Evolutionary conservation across 2,888 invertebrate genomes (phyloP), one percentile per base, ranked within the genome.

Genomic region (Thumatha senex): DNA sequence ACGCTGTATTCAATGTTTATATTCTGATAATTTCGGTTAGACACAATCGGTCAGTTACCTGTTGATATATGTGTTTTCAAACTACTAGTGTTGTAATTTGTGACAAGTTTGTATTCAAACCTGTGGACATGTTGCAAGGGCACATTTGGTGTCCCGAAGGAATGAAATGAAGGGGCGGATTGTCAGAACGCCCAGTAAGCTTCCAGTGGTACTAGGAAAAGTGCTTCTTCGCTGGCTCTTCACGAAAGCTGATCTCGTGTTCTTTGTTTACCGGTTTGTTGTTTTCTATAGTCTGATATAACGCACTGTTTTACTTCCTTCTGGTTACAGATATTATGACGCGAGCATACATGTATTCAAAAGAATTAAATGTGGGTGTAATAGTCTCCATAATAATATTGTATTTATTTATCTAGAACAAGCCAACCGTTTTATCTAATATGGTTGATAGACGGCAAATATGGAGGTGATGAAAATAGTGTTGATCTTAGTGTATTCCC

Each of bases 261-360:
- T 93, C 72, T 89, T 94, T 72, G 88, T 94, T 70, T 93, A 94
- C 84, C 92, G 94, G 85, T 94, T 93, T 72, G 93, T 93, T 72
- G 11, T 63, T 61, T 64, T 34, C 18, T 18, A 18, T 34, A n/a
- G n/a, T 24, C 2, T 24, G 18, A 31, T 11, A 29, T 30, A 11
- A 12, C 14, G n/a, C 14, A 31, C n/a, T 42, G 8, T n/a, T 8
- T 18, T 18, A 7, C 7, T 13, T 10, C 10, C 18, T 24, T 24
- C 18, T 24, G 18, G 18, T 43, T 8, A 24, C 24, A 9, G 18
- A 13, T n/a, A 43, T 38, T 8, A 39, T 18, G 15, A 11, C 3
- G 0, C 18, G 13, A 24, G 2, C 18, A 24, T 18, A 13, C 10
- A 3, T 34, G 12, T 42, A 15, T 66, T 56, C 8, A 9, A 36